Base-by-base conservation (phyloP, 2,797 vertebrate genomes). In the Enteromius treurensis region DNA sequence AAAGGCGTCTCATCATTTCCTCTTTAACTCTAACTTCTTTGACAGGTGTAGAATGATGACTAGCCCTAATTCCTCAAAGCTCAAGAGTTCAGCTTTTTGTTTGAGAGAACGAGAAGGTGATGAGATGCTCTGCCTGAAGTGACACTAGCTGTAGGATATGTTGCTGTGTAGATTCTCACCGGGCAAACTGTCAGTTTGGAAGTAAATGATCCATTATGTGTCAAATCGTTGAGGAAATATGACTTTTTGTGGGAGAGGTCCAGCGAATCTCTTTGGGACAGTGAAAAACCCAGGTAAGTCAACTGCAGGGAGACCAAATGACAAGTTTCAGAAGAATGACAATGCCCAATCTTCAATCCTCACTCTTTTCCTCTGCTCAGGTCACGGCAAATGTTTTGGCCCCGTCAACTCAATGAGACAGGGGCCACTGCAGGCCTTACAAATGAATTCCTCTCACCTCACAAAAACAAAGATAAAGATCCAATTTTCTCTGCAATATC, bases 341-440 rank as follows among this genome's bases (percentile, higher is more conserved):
- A 79, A 47, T 4, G 45, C 45, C 73, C 77, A 73, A 75, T 79
- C 29, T 67, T 84, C 69, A 73, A 75, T 88, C 55, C 9, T 21
- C 37, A 67, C 42, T n/a, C 8, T 26, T 78, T 80, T 77, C 53
- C 32, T 74, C 23, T 14, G 26, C 23, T 47, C 51, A 60, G 34
- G 67, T 79, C 74, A 76, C 11, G 60, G 37, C 67, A 82, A 86
- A 81, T 40, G 49, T 71, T 86, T 85, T 87, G 81, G 23, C 49
- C 40, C 53, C 21, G 58, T 80, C 79, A 74, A 79, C 42, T 70
- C 65, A 76, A 68, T 64, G 77, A 76, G 62, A 64, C 60, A 32
- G 60, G 15, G 49, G 53, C 11, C 21, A 40, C 23, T 26, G 45
- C 53, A 71, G 32, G 67, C 32, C 55, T 58, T n/a, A 77, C 23